These are phyloP conservation scores for Aethina tumida DNA, from an alignment of 1,140 invertebrate genomes.

Conservation along the genomic window DNA sequence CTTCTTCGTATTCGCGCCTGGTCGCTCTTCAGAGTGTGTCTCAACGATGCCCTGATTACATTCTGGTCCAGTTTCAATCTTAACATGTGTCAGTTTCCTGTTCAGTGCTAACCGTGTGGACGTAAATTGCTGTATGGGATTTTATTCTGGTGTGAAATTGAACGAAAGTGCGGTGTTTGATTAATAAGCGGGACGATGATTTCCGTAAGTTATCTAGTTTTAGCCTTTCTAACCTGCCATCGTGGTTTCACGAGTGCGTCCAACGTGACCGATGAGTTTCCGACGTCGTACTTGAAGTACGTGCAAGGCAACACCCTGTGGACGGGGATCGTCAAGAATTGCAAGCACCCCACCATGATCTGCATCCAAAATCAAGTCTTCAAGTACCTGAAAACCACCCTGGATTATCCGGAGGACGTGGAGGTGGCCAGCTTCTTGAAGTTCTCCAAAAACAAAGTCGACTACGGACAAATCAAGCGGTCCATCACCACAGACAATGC, in stretches of 20 bases:
- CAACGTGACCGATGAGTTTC: constrained; percentile 6
- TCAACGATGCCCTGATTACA: too few species aligned
- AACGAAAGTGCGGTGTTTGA: too few species aligned
- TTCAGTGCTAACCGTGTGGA: too few species aligned
- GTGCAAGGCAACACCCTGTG: constrained; percentile 55
- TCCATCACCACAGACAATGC: constrained; percentile 31
- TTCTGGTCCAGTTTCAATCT: too few species aligned
- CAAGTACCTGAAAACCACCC: constrained; percentile 51
- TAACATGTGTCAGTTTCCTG: too few species aligned
- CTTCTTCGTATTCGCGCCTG: too few species aligned
- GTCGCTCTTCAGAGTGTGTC: too few species aligned
- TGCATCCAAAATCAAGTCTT: constrained; percentile 70
- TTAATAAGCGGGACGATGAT: too few species aligned
- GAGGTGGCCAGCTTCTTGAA: constrained; percentile 58
- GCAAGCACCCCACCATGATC: constrained; percentile 51
- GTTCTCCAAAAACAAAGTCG: constrained; percentile 55
- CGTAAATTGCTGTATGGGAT: too few species aligned
- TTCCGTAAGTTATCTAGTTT: neutral
- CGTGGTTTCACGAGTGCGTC: neutral
- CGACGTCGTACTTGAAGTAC: constrained; percentile 11
- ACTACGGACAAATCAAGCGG: constrained; percentile 40
- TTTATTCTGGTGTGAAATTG: constrained; percentile 2
- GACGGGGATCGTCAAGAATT: constrained; percentile 59
- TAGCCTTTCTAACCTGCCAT: constrained; percentile 2
- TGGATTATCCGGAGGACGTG: constrained; percentile 53